Base-by-base conservation (phyloP, 2,888 invertebrate species). In the Drosophila formosana region DNA sequence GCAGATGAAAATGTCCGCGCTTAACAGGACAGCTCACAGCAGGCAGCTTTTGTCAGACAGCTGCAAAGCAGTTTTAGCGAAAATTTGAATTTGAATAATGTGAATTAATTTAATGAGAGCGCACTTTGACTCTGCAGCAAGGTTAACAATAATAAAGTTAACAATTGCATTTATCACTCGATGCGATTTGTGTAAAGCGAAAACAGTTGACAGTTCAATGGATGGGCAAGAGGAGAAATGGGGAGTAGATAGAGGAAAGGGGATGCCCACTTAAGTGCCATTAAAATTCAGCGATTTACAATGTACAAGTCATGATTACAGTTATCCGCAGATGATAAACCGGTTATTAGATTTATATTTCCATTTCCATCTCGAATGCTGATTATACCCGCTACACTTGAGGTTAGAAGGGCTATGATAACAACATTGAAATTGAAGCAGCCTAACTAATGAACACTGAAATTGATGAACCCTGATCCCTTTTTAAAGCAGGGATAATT, bases 291-390 rank as follows among this genome's bases (percentile, higher is more conserved):
- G 30, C 66, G 70, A 78, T 78, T 81, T 62, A 49, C 63, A 75
- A 87, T 78, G 32, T 41, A 84, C 70, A 66, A 79, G 77, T 77
- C 69, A 82, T 78, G 82, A 85, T 75, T 80, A 71, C 68, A 67
- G 72, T 80, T 80, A 69, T 75, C 52, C 41, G 52, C 43, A 63
- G 47, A 49, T 28, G 50, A 53, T 56, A 73, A 86, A 82, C 80
- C 58, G 65, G 87, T 82, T 82, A 43, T 50, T 57, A 28, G 63
- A 55, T 67, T 55, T 49, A 11, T 18, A 30, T 50, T 25, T 7
- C 39, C 11, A 11, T 34, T 34, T 34, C 11, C 4, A 28, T 18
- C 18, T 18, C 18, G 23, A 23, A 7, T 28, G 32, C 32, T 8
- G 7, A 32, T 32, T 32, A 32, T 9, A 32, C 32, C 9, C 32